Percentiles rank a stretch among this genome's conserved stretches.
phyloP scores from a whole-genome alignment of 2,888 invertebrate species.

The Calephelis perditalis region DNA sequence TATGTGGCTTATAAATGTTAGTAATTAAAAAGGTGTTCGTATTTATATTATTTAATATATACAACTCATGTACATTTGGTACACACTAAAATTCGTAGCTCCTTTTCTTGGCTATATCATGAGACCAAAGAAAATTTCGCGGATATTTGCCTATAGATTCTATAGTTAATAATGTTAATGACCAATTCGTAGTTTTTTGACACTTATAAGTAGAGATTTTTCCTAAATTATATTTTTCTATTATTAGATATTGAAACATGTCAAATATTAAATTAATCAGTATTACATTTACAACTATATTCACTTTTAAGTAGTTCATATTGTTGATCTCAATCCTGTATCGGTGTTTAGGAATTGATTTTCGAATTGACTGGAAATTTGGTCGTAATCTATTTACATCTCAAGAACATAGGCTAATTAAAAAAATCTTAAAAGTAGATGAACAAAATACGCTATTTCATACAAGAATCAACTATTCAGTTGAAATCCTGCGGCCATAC shows the following conservation, averaged over 20 bases:
- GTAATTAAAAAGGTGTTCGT: too few relatives aligned
- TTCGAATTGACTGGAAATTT: background rate
- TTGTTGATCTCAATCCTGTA: conserved; percentile 3
- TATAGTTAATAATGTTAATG: conserved; percentile 19
- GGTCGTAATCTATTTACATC: conserved; percentile 6
- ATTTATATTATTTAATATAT: too few relatives aligned
- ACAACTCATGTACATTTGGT: background rate
- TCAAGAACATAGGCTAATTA: background rate
- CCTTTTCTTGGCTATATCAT: background rate
- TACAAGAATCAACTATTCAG: too few relatives aligned
- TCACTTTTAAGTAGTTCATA: conserved; percentile 13
- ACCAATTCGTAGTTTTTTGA: conserved; percentile 25
- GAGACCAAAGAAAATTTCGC: background rate
- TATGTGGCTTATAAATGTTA: too few relatives aligned
- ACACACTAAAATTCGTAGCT: conserved; percentile 1
- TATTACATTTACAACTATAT: conserved; percentile 15
- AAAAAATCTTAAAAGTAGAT: background rate
- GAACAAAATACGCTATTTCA: too few relatives aligned
- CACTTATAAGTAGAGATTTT: conserved; percentile 25
- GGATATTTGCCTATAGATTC: conserved; percentile 5
- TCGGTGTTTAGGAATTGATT: conserved; percentile 6
- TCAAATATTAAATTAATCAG: conserved; percentile 14
- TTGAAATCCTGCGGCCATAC: too few relatives aligned
- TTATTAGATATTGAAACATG: conserved; percentile 14
- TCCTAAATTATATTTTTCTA: conserved; percentile 25